Conservation (phyloP, 2,797 vertebrate species). For the Peromyscus aztecus region DNA sequence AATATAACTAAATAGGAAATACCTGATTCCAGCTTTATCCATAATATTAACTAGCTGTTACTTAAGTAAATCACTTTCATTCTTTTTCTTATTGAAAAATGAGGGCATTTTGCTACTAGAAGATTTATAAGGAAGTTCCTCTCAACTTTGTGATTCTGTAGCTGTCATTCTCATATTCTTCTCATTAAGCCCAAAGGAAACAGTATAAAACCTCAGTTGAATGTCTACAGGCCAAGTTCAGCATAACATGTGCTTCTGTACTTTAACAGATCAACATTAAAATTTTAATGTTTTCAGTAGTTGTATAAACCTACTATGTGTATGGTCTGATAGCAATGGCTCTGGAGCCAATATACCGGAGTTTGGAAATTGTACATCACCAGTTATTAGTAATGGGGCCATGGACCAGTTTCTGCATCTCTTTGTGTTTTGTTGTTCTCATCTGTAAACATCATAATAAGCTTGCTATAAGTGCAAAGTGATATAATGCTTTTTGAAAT, state of each 20-base stretch:
- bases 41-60: not conserved
- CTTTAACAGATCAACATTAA: not conserved
- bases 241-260: not conserved
- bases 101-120: not conserved
- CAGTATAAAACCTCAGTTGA: not conserved
- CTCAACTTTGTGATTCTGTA: constrained; percentile 19
- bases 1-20: constrained; percentile 36
- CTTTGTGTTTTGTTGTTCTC: constrained; percentile 11
- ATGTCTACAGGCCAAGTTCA: not conserved
- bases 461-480: constrained; percentile 26
- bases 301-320: not conserved
- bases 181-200: constrained; percentile 10
- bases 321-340: not conserved
- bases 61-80: constrained; percentile 27
- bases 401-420: not conserved
- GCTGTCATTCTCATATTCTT: not conserved
- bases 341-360: not conserved
- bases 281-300: not conserved
- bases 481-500: not conserved
- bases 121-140: constrained; percentile 13
- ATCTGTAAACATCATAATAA: not conserved
- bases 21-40: not conserved
- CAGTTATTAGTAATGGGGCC: not conserved
- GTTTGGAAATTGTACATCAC: constrained; percentile 28
- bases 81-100: constrained; percentile 38